A percentile compares a stretch with the other conserved stretches of the same genome.
These are phyloP conservation scores for Siniperca scherzeri DNA, from an alignment of 2,797 vertebrate genomes.

Conservation along the genomic window DNA sequence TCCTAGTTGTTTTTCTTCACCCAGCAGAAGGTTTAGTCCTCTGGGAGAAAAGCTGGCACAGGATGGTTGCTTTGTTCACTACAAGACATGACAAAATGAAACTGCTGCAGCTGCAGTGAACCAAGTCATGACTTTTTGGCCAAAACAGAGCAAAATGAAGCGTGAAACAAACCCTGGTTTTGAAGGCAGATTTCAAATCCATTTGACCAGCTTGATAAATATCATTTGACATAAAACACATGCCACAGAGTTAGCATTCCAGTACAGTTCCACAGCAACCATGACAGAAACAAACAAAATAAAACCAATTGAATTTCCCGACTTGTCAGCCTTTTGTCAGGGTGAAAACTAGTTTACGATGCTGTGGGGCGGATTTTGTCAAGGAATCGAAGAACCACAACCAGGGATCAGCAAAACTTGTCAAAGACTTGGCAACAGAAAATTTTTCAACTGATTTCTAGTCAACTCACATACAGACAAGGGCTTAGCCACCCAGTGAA, in stretches of 20 bases:
- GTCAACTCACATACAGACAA: constrained; percentile 55
- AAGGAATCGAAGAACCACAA: constrained; percentile 49
- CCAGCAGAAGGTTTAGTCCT: constrained; percentile 60
- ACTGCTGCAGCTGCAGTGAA: constrained; percentile 29
- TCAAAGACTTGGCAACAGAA: constrained; percentile 63
- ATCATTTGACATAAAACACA: constrained; percentile 32
- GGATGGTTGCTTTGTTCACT: constrained; percentile 58
- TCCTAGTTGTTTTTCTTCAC: constrained; percentile 47
- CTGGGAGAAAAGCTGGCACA: constrained; percentile 54
- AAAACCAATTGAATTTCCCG: constrained; percentile 46
- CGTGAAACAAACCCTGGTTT: constrained; percentile 25
- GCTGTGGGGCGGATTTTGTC: constrained; percentile 47
- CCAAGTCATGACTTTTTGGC: constrained; percentile 35
- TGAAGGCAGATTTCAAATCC: constrained; percentile 47
- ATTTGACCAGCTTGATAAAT: constrained; percentile 55
- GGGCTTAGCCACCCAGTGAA: constrained; percentile 49
- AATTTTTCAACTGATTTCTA: constrained; percentile 72
- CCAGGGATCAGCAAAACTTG: constrained; percentile 67
- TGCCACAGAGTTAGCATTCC: constrained; percentile 12
- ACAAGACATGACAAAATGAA: constrained; percentile 48
- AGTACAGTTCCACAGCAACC: constrained; percentile 8
- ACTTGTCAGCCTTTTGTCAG: constrained; percentile 43
- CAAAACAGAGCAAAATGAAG: constrained; percentile 35
- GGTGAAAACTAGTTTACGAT: constrained; percentile 48
- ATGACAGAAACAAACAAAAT: constrained; percentile 57